phyloP scores from a whole-genome alignment of 2,797 vertebrate genomes.

The Manis pentadactyla region DNA sequence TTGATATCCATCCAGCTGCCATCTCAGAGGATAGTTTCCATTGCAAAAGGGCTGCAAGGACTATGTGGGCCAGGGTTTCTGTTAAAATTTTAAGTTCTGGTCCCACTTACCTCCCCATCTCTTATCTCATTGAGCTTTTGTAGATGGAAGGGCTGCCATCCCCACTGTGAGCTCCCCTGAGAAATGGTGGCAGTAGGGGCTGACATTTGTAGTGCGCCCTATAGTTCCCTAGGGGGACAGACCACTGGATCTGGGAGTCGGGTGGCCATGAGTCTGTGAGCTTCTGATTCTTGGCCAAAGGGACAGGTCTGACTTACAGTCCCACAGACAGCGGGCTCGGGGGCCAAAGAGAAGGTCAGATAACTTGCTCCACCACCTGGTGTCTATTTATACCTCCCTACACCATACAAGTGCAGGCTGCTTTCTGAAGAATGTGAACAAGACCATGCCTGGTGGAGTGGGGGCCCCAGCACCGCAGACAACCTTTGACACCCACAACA shows the following conservation, averaged over 20 bases:
- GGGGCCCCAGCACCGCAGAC: constrained; percentile 28
- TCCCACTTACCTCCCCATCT: neutral
- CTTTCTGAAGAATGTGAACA: constrained; percentile 19
- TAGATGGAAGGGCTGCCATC: neutral
- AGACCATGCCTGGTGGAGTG: neutral
- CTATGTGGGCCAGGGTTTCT: neutral
- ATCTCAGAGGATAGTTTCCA: neutral
- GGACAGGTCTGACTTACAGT: neutral
- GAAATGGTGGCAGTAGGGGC: neutral
- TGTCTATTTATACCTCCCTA: constrained; percentile 76
- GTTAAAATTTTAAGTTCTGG: neutral
- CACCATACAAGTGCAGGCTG: fast-evolving
- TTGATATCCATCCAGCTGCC: neutral
- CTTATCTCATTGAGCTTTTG: neutral
- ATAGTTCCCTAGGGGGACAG: neutral
- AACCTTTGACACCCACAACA: neutral
- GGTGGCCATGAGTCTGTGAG: neutral
- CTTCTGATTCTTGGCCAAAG: neutral
- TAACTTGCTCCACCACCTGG: constrained; percentile 77
- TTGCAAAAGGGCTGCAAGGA: neutral
- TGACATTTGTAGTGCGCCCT: neutral
- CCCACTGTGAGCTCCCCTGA: neutral
- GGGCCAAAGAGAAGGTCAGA: constrained; percentile 70
- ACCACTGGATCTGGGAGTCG: neutral
- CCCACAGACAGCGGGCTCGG: neutral